A percentile compares a stretch with the other conserved stretches of the same genome.
Conservation (phyloP, 2,888 invertebrate genomes). For the Salpingus planirostris region DNA sequence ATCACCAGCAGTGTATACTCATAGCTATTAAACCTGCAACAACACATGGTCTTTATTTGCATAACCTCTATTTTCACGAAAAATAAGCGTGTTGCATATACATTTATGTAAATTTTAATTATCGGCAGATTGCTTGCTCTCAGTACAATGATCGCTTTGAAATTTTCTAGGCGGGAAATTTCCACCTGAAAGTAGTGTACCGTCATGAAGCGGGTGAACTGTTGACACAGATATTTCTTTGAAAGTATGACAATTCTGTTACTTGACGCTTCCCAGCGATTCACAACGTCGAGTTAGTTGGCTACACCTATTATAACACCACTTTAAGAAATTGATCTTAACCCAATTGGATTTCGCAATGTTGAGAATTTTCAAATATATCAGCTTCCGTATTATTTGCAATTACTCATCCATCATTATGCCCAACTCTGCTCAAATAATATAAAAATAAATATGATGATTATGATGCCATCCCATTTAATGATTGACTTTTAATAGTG, state of each 20-base stretch:
- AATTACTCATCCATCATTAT: too few relatives aligned
- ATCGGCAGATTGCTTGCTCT: slow-evolving; percentile 7
- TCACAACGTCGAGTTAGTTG: too few relatives aligned
- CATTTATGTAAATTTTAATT: slow-evolving; percentile 18
- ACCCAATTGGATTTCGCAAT: slow-evolving; percentile 9
- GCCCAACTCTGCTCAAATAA: too few relatives aligned
- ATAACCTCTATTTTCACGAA: slow-evolving; percentile 18
- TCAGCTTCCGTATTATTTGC: too few relatives aligned
- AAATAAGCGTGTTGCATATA: slow-evolving; percentile 18
- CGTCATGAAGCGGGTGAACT: slow-evolving; percentile 7
- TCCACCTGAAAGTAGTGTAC: slow-evolving; percentile 10
- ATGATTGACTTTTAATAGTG: too few relatives aligned
- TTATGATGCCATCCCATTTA: too few relatives aligned
- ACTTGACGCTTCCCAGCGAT: too few relatives aligned
- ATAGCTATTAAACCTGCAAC: slow-evolving; percentile 7
- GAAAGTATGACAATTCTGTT: too few relatives aligned
- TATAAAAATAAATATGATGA: too few relatives aligned
- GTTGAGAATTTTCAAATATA: too few relatives aligned
- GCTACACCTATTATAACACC: too few relatives aligned
- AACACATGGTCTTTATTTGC: slow-evolving; percentile 18
- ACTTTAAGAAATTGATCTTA: slow-evolving; percentile 14
- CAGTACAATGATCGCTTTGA: slow-evolving; percentile 8
- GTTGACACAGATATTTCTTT: slow-evolving; percentile 6
- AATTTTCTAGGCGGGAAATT: slow-evolving; percentile 7
- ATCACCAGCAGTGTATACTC: slow-evolving; percentile 8